These are phyloP conservation scores for Cecidostiba fungosa DNA, from an alignment of 2,888 invertebrate species.

Conservation along the genomic window DNA sequence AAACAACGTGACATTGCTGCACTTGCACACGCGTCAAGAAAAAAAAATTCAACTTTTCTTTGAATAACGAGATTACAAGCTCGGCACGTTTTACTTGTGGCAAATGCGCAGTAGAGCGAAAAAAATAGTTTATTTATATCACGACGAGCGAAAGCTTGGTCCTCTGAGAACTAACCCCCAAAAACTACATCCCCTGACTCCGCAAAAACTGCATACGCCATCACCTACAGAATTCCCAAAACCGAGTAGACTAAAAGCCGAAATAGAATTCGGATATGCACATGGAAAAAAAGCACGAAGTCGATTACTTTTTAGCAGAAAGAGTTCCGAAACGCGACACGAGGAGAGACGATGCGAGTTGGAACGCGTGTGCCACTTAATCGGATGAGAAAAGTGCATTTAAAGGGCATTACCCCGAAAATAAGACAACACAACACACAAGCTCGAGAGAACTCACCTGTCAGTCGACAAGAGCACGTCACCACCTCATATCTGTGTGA, in stretches of 20 bases:
- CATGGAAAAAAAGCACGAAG: background rate
- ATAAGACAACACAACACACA: background rate
- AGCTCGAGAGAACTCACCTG: background rate
- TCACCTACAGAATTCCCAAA: too few relatives aligned
- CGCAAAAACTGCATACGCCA: background rate
- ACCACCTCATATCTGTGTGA: background rate
- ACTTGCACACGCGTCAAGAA: background rate
- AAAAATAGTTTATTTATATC: constrained; percentile 38
- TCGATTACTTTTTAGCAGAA: too few relatives aligned
- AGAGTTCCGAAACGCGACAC: background rate
- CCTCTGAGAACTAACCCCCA: constrained; percentile 27
- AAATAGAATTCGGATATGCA: background rate
- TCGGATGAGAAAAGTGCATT: background rate
- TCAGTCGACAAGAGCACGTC: background rate
- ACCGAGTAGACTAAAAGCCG: too few relatives aligned
- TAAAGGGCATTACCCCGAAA: background rate
- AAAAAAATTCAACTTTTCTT: background rate
- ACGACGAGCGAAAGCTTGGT: background rate
- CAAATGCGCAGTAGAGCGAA: constrained; percentile 25
- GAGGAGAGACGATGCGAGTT: background rate
- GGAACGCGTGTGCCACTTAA: background rate
- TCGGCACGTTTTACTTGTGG: background rate
- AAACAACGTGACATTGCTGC: background rate
- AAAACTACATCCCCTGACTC: background rate
- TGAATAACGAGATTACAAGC: background rate